phyloP scores from a whole-genome alignment of 1,140 invertebrate species.

The Brachionus rubens region DNA sequence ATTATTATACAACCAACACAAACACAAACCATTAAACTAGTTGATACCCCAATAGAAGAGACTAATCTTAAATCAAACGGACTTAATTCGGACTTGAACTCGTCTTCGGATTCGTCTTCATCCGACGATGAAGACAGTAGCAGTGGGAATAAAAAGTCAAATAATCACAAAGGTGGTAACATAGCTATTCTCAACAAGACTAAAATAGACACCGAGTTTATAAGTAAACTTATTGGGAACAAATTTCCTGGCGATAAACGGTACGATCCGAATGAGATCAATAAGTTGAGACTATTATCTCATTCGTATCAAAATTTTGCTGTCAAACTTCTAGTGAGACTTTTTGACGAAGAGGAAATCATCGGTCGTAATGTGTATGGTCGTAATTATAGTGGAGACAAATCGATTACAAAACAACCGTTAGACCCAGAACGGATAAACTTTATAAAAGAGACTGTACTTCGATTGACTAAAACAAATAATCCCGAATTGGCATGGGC shows the following conservation, averaged over 20 bases:
- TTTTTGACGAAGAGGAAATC: slow-evolving; percentile 43
- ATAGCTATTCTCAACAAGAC: slow-evolving; percentile 45
- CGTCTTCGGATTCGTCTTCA: not conserved
- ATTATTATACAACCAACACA: not conserved
- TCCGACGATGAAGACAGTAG: slow-evolving; percentile 22
- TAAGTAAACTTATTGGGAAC: slow-evolving; percentile 33
- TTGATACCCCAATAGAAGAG: not conserved
- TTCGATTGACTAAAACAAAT: slow-evolving; percentile 32
- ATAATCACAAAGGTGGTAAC: not conserved
- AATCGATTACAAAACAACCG: slow-evolving; percentile 33
- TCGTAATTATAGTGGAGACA: slow-evolving; percentile 38
- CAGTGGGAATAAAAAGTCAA: not conserved
- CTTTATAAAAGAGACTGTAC: slow-evolving; percentile 44
- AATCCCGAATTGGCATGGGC: slow-evolving; percentile 38
- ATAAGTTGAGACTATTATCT: slow-evolving; percentile 29
- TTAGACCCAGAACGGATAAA: slow-evolving; percentile 45
- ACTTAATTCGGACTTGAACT: not conserved
- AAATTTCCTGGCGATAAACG: slow-evolving; percentile 27
- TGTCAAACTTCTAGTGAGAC: slow-evolving; percentile 12
- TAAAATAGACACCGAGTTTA: slow-evolving; percentile 46
- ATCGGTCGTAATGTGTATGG: slow-evolving; percentile 43
- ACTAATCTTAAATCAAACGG: not conserved
- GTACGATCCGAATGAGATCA: slow-evolving; percentile 43
- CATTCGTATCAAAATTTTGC: slow-evolving; percentile 46
- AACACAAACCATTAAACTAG: not conserved